Evolutionary conservation across 2,113 vertebrate species (phyloP), one percentile per base, ranked within the genome.

Genomic region (Ornithorhynchus anatinus): DNA sequence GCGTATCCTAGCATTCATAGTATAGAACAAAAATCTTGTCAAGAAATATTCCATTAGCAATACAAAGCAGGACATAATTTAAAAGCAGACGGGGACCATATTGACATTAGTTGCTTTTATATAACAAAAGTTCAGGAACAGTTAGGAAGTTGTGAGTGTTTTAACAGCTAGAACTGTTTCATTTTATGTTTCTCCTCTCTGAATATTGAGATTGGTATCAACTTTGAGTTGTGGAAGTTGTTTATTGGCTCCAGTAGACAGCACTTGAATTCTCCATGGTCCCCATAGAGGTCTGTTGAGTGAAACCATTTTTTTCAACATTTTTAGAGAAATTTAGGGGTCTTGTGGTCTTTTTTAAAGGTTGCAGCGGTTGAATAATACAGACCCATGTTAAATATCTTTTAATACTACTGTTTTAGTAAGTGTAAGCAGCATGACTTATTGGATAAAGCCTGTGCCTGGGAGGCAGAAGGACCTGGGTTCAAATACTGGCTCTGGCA

Each of bases 331-430:
- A 80, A 82, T 61, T 78, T 67, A 68, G 52, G 35, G 74, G 74
- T 84, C 60, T 71, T 4, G 20, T 37, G 47, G 59, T 44, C 52
- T 82, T 77, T 87, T 74, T 54, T 50, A 40, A 36, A 79, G 65
- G 51, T 13, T 27, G 59, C 67, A 70, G 38, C 36, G 69, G 53
- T 83, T 72, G 50, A 86, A 77, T 48, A 72, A 31, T 14, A 2
- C 8, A 10, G 17, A 3, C 8, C 0, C 39, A 6, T 82, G 33
- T 82, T 76, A 84, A 84, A 80, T 79, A 75, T 43, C 29, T 35
- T 10, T 72, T 87, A 65, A 81, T 88, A 86, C 88, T 86, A 67
- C 70, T 78, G 69, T 86, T 87, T 83, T 84, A 75, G 67, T 80
- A 75, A 87, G 62, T 81, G 62, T 89, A n/a, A n/a, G n/a, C n/a